Base-by-base conservation (phyloP, 2,888 invertebrate species). In the Cremastobaeus sp. region DNA sequence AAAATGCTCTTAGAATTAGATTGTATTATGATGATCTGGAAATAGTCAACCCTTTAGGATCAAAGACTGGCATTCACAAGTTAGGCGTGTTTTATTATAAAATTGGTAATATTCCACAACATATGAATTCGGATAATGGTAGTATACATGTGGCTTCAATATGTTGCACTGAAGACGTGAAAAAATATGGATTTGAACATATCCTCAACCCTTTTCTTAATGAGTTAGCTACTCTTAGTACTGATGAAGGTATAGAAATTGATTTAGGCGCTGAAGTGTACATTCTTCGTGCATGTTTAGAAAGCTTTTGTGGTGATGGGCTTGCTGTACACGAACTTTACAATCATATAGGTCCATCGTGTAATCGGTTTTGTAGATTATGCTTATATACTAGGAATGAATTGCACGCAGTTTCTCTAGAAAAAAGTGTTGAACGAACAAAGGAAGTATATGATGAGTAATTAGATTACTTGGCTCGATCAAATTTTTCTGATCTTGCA, bases 1-100 rank as follows among this genome's bases (percentile, higher is more conserved):
- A 41, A 52, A 8, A 70, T 48, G 69, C 74, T 6, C 15, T 73
- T 11, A 30, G 66, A 28, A 37, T 73, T 6, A 41, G 37, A 41
- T 37, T 74, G 3, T 76, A 66, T 28, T 77, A 76, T 30, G 78
- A 78, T 55, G 78, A 74, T 21, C 48, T 68, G 4, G 76, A 76
- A 59, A 50, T 66, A 6, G 60, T 65, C 0, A 59, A 59, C 37
- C 47, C 45, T 8, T 18, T 57, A 30, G 57, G 34, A 0, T 57
- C 57, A 15, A 57, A 73, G 54, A 50, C 72, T 68, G 14, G 64
- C 1, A 11, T 72, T 5, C 77, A 76, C 34, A 76, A 78, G 54
- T 28, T 78, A 17, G 73, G 69, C 2, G 37, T 30, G 6, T 70
- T 75, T 45, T 72, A 72, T 47, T 68, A 69, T 25, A 43, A 28